Percentiles rank a stretch among this genome's conserved stretches.
These are phyloP conservation scores for Micoletzkya japonica DNA, from an alignment of 2,888 invertebrate genomes.

Conservation along the genomic window DNA sequence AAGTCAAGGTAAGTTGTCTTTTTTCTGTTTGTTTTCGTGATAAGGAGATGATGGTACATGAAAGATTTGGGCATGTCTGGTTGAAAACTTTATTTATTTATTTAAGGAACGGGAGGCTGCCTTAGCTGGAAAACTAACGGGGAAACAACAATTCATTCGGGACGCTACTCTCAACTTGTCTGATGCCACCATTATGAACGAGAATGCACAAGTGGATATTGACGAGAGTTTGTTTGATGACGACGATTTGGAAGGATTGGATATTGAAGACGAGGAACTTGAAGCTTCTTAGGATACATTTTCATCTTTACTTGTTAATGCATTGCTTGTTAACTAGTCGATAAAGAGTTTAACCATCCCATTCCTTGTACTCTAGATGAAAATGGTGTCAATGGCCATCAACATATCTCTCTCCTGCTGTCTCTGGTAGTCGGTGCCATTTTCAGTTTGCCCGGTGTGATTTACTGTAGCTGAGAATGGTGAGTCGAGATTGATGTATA, in stretches of 20 bases:
- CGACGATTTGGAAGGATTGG: conserved; percentile 50
- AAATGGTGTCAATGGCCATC: no score
- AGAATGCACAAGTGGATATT: conserved; percentile 79
- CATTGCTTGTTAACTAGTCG: no score
- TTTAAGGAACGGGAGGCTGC: conserved; percentile 47
- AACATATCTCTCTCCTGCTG: no score
- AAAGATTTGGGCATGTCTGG: neutral
- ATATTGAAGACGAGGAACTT: conserved; percentile 36
- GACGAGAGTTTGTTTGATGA: conserved; percentile 84
- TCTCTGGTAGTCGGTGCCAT: no score
- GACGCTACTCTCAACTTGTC: conserved; percentile 87
- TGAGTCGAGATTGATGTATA: no score
- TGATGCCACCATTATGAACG: conserved; percentile 73
- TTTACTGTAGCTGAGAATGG: no score
- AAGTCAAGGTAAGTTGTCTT: conserved; percentile 37
- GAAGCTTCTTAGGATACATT: no score
- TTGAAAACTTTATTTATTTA: neutral
- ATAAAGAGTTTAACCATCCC: no score
- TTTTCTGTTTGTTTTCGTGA: neutral
- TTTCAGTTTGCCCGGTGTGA: no score
- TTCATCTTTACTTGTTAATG: no score
- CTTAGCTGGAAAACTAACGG: conserved; percentile 66
- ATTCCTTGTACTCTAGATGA: no score
- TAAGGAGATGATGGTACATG: neutral
- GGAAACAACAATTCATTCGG: conserved; percentile 86